phyloP scores from a whole-genome alignment of 2,113 vertebrate species.

The Panurus biarmicus region DNA sequence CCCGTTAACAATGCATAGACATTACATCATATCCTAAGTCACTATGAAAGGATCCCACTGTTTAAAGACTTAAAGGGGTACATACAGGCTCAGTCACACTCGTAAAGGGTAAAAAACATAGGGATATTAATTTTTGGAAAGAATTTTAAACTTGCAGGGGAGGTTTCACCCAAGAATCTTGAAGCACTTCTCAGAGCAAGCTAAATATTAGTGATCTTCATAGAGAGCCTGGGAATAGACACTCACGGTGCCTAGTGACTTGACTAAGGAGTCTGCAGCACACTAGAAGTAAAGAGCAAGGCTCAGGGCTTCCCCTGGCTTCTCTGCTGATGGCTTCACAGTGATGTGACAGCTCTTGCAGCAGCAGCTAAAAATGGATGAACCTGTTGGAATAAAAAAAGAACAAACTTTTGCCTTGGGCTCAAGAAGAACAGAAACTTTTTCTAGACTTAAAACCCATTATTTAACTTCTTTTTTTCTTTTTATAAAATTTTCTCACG shows the following conservation, averaged over 20 bases:
- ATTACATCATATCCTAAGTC: constrained; percentile 60
- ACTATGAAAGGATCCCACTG: constrained; percentile 37
- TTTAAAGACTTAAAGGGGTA: constrained; percentile 39
- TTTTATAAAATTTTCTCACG: constrained; percentile 65
- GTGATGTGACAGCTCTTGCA: not conserved
- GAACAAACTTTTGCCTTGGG: not conserved
- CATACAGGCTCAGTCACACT: not conserved
- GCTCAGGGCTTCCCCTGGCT: not conserved
- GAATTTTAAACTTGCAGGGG: not conserved
- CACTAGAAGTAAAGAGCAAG: not conserved
- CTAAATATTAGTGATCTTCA: not conserved
- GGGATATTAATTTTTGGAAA: not conserved
- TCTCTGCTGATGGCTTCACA: not conserved
- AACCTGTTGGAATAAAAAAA: constrained; percentile 31
- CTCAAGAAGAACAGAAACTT: constrained; percentile 34
- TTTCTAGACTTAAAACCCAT: not conserved
- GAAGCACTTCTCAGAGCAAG: not conserved
- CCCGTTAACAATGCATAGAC: constrained; percentile 41
- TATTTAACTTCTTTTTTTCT: constrained; percentile 35
- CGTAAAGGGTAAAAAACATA: not conserved
- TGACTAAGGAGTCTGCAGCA: not conserved
- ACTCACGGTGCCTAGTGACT: not conserved
- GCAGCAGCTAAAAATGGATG: not conserved
- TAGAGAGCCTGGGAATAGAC: not conserved
- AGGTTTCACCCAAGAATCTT: not conserved